These are phyloP conservation scores for Petroica traversi DNA, from an alignment of 2,113 vertebrate genomes.

Conservation along the genomic window DNA sequence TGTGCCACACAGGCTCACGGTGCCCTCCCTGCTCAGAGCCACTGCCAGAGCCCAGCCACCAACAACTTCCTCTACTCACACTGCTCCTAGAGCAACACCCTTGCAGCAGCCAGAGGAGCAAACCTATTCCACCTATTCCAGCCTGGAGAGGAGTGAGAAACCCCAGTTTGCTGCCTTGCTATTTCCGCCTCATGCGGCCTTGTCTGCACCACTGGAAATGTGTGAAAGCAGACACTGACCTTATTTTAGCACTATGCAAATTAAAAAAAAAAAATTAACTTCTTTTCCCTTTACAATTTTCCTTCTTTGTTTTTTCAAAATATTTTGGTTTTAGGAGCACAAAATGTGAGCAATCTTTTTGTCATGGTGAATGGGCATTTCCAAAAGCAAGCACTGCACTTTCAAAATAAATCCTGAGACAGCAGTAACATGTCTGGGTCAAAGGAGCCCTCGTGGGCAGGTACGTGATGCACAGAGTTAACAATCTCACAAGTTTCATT, in stretches of 20 bases:
- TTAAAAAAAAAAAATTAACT: not conserved
- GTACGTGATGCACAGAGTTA: not conserved
- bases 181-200: not conserved
- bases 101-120: not conserved
- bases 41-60: not conserved
- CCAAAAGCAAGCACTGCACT: constrained; percentile 11
- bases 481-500: not conserved
- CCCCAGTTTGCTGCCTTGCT: not conserved
- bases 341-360: not conserved
- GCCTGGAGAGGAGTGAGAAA: not conserved
- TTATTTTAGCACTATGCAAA: not conserved
- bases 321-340: not conserved
- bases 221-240: not conserved
- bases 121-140: not conserved
- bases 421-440: not conserved
- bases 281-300: not conserved
- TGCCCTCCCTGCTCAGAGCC: not conserved
- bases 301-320: not conserved
- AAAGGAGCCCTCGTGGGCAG: not conserved
- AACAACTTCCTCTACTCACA: constrained; percentile 23
- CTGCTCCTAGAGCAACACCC: not conserved
- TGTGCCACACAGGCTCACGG: too few relatives aligned
- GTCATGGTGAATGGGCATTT: not conserved
- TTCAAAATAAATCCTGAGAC: not conserved
- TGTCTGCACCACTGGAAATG: not conserved